Evolutionary conservation across 2,888 invertebrate genomes (phyloP).

Genomic region (Protonemura montana): DNA sequence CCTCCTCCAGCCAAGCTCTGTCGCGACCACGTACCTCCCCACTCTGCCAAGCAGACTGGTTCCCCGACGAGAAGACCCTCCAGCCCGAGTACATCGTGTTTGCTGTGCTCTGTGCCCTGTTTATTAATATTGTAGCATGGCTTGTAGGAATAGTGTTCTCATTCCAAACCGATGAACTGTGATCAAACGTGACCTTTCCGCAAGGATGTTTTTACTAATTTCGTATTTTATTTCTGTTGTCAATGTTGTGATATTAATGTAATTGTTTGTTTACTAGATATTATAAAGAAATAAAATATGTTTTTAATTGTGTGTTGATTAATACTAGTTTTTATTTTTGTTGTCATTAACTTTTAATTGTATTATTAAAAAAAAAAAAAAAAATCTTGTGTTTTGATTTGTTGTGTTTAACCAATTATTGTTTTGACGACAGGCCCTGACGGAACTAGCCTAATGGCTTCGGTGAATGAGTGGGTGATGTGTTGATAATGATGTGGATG

Average conservation of each 20-base stretch:
- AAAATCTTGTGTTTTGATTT: background rate
- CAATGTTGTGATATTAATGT: background rate
- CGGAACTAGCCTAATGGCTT: no score
- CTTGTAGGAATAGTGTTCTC: slow-evolving; percentile 39
- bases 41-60: background rate
- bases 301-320: background rate
- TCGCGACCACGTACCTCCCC: background rate
- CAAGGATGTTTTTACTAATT: background rate
- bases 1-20: background rate
- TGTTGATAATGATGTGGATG: no score
- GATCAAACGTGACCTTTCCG: background rate
- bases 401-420: background rate
- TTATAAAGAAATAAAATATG: background rate
- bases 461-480: no score
- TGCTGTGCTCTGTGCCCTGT: slow-evolving; percentile 44
- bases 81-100: slow-evolving; percentile 41
- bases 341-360: no score
- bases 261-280: background rate
- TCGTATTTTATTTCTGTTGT: background rate
- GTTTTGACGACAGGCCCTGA: no score
- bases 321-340: no score
- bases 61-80: slow-evolving; percentile 1
- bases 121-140: slow-evolving; percentile 44
- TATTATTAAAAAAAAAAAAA: no score
- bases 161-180: slow-evolving; percentile 12